Percentiles rank a stretch among this genome's conserved stretches.
phyloP scores from a whole-genome alignment of 1,140 invertebrate genomes.

The Cherax destructor region DNA sequence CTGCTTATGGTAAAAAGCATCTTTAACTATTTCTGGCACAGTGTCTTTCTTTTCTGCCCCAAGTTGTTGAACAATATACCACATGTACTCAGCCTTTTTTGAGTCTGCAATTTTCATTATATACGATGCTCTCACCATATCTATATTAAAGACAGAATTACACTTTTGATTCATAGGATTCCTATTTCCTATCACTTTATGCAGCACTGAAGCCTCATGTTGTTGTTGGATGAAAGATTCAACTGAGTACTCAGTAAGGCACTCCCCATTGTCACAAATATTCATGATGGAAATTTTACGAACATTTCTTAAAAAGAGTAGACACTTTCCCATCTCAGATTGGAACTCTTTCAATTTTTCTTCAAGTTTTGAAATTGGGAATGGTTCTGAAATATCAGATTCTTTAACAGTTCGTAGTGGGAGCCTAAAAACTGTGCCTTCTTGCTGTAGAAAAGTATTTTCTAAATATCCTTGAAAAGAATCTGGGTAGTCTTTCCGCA shows the following conservation, averaged over 20 bases:
- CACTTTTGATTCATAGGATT: not conserved
- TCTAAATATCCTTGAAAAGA: conserved; percentile 37
- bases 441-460: not conserved
- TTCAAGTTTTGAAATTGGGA: not conserved
- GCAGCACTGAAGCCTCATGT: not conserved
- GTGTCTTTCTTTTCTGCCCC: not conserved
- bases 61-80: conserved; percentile 39
- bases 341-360: conserved; percentile 22
- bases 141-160: not conserved
- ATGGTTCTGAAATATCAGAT: not conserved
- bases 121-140: conserved; percentile 23
- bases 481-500: conserved; percentile 33
- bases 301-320: conserved; percentile 31
- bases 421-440: conserved; percentile 48
- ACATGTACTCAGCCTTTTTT: not conserved
- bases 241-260: conserved; percentile 14
- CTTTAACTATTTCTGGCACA: conserved; percentile 26
- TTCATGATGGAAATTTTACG: conserved; percentile 37
- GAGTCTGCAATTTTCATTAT: conserved; percentile 17
- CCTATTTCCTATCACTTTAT: not conserved
- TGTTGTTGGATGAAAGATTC: not conserved
- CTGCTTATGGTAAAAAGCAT: not conserved
- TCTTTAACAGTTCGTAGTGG: conserved; percentile 1
- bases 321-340: conserved; percentile 25
- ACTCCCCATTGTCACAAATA: not conserved